A percentile compares a stretch with the other conserved stretches of the same genome.
Evolutionary conservation across 92 coral and sea anemone genomes (phyloP).

Genomic region (Zoanthus solanderi): DNA sequence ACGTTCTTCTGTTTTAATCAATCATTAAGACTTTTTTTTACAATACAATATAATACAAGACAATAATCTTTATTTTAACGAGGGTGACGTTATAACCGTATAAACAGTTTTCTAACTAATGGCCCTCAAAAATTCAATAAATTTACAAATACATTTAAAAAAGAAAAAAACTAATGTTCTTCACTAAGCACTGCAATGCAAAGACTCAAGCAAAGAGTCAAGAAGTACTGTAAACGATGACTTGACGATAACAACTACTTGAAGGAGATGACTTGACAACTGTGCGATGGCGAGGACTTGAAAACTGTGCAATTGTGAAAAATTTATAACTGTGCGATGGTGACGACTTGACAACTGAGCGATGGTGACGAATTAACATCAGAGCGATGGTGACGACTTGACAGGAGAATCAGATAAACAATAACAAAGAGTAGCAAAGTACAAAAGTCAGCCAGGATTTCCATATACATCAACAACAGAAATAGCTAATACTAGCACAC

Average conservation of each 20-base stretch:
- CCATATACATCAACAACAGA: background rate
- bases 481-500: background rate
- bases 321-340: background rate
- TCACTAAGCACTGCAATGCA: background rate
- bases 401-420: slow-evolving; percentile 16
- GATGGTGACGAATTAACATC: background rate
- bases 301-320: background rate
- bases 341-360: slow-evolving; percentile 6
- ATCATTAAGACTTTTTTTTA: no score
- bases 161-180: background rate
- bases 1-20: no score
- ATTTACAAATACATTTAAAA: no score
- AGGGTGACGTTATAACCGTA: no score
- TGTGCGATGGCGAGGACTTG: no score
- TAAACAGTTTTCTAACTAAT: no score
- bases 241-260: background rate
- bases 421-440: slow-evolving; percentile 11
- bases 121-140: no score
- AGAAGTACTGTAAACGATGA: background rate
- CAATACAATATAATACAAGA: no score
- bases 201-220: background rate
- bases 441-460: slow-evolving; percentile 16
- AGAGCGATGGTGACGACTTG: slow-evolving; percentile 11
- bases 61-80: no score
- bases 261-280: slow-evolving; percentile 1